Evolutionary conservation across 2,888 invertebrate genomes (phyloP).

Genomic region (Tromatobia lineatoria): DNA sequence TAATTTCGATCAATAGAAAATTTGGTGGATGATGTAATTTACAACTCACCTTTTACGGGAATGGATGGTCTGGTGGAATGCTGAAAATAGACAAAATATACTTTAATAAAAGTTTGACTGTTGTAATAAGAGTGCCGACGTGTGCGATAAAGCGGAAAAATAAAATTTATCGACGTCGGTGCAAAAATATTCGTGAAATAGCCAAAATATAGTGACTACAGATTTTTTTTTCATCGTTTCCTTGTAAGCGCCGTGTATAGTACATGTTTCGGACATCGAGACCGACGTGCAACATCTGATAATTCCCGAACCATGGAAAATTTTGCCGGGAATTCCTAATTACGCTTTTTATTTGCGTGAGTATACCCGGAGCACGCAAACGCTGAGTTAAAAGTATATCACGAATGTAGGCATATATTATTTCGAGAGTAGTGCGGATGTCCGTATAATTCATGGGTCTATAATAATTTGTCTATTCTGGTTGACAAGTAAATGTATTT

Average conservation of each 20-base stretch:
- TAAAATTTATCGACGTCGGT: constrained; percentile 46
- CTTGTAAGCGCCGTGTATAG: constrained; percentile 70
- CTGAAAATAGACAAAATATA: constrained; percentile 77
- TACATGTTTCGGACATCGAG: constrained; percentile 60
- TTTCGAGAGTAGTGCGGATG: neutral
- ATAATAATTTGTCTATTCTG: neutral
- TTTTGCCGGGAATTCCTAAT: constrained; percentile 7
- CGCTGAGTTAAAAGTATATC: constrained; percentile 3
- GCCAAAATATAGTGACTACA: constrained; percentile 64
- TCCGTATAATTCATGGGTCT: neutral
- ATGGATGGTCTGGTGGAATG: constrained; percentile 83
- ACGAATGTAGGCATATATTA: constrained; percentile 10
- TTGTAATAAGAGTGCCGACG: constrained; percentile 48
- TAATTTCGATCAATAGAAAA: neutral
- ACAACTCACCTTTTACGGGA: constrained; percentile 83
- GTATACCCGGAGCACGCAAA: constrained; percentile 9
- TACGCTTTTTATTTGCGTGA: constrained; percentile 42
- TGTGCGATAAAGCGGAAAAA: constrained; percentile 69
- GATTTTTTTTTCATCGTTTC: constrained; percentile 21
- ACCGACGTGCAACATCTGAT: constrained; percentile 22
- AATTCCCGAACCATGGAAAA: constrained; percentile 1
- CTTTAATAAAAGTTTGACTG: constrained; percentile 33
- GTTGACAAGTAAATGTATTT: neutral
- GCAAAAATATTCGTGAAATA: constrained; percentile 47
- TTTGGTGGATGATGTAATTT: neutral